Evolutionary conservation across 1,140 invertebrate species (phyloP).

Genomic region (Papilio machaon): DNA sequence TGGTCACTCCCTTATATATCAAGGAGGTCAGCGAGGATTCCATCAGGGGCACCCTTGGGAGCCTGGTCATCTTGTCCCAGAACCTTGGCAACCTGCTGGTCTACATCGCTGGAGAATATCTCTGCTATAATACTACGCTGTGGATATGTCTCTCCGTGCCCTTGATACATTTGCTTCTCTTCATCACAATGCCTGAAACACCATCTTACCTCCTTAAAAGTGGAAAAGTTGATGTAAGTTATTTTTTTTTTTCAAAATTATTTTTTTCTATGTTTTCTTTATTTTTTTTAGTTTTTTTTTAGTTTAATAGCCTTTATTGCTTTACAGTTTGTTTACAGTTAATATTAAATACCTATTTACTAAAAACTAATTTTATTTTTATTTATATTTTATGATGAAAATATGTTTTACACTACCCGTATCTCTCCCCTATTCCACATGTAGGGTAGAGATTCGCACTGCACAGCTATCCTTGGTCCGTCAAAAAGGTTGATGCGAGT

Average conservation of each 20-base stretch:
- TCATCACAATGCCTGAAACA: constrained; percentile 70
- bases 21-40: constrained; percentile 75
- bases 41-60: constrained; percentile 67
- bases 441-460: no score
- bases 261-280: no score
- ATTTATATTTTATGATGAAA: no score
- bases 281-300: no score
- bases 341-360: no score
- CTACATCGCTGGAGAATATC: constrained; percentile 67
- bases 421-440: no score
- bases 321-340: no score
- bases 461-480: no score
- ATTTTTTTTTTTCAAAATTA: background rate
- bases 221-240: constrained; percentile 69
- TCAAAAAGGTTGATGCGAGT: no score
- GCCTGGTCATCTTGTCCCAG: constrained; percentile 68
- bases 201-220: constrained; percentile 70
- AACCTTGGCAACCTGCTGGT: constrained; percentile 71
- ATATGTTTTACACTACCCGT: no score
- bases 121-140: constrained; percentile 65
- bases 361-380: no score
- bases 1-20: constrained; percentile 72
- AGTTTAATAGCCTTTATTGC: no score
- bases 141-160: constrained; percentile 71
- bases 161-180: constrained; percentile 64